These are phyloP conservation scores for Agonopterix alstromeriana DNA, from an alignment of 2,888 invertebrate species.

Conservation along the genomic window DNA sequence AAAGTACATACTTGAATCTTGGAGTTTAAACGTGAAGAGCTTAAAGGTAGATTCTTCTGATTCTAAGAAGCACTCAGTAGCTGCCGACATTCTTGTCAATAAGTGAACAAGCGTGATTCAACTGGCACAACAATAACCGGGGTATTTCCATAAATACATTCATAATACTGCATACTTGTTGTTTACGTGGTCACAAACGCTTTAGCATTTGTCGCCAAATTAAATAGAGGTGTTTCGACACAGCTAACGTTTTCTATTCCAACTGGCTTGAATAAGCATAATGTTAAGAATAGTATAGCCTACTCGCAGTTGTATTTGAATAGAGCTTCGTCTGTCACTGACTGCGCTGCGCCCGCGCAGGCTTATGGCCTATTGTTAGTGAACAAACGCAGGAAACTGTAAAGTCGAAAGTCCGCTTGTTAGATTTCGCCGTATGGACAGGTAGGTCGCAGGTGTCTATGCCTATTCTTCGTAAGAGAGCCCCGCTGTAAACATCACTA, in stretches of 20 bases:
- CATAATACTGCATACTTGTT: neutral
- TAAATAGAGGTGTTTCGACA: conserved; percentile 14
- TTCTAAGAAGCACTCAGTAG: too few species aligned
- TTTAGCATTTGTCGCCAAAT: conserved; percentile 12
- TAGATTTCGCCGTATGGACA: conserved; percentile 58
- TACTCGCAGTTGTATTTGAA: conserved; percentile 37
- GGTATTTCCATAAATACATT: conserved; percentile 8
- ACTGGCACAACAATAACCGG: neutral
- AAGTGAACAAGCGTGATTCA: too few species aligned
- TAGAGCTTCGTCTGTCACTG: conserved; percentile 51
- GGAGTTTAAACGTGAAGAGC: too few species aligned
- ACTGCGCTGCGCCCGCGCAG: conserved; percentile 37
- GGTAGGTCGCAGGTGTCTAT: conserved; percentile 69
- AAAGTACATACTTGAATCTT: too few species aligned
- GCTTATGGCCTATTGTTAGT: conserved; percentile 67
- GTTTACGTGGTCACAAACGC: neutral
- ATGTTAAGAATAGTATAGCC: conserved; percentile 40
- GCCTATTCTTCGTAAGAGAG: neutral
- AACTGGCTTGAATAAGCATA: conserved; percentile 37
- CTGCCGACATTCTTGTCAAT: too few species aligned
- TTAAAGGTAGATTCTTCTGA: too few species aligned
- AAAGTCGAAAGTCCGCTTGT: conserved; percentile 65
- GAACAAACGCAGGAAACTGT: conserved; percentile 74
- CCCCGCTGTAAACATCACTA: conserved; percentile 43
- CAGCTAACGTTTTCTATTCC: conserved; percentile 16